Evolutionary conservation across 2,888 invertebrate genomes (phyloP).

Genomic region (Drosophila neotestacea): DNA sequence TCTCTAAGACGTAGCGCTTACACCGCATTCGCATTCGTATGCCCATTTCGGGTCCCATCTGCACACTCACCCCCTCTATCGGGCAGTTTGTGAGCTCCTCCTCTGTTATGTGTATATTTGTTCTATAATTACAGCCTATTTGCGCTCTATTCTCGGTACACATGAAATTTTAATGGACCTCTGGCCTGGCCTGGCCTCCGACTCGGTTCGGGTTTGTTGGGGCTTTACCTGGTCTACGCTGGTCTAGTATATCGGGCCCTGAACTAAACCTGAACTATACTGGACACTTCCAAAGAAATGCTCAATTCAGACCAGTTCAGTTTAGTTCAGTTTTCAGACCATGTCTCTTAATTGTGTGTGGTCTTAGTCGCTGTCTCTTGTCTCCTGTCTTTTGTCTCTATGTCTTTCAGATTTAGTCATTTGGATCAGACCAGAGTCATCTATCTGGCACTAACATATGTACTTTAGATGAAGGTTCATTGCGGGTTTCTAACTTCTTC

Average conservation of each 20-base stretch:
- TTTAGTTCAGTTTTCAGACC: background rate
- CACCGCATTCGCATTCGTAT: constrained; percentile 38
- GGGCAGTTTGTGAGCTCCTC: constrained; percentile 19
- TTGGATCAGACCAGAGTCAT: constrained; percentile 48
- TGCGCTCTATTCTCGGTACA: constrained; percentile 72
- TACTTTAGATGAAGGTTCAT: constrained; percentile 40
- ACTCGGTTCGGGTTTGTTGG: background rate
- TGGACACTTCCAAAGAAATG: constrained; percentile 55
- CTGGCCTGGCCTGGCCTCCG: constrained; percentile 13
- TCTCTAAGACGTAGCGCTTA: constrained; percentile 25
- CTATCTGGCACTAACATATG: constrained; percentile 6
- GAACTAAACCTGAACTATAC: constrained; percentile 18
- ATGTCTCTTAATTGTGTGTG: constrained; percentile 43
- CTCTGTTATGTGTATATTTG: constrained; percentile 63
- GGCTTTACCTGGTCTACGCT: background rate
- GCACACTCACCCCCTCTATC: background rate
- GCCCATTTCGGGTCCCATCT: constrained; percentile 53
- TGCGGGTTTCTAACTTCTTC: constrained; percentile 20
- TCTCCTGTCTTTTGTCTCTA: constrained; percentile 24
- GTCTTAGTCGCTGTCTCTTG: constrained; percentile 28
- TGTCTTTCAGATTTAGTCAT: constrained; percentile 54
- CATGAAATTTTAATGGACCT: constrained; percentile 70
- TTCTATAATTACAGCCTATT: constrained; percentile 76
- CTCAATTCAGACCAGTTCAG: constrained; percentile 9
- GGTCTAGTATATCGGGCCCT: background rate